Evolutionary conservation across 2,797 vertebrate species (phyloP), one percentile per base, ranked within the genome.

Genomic region (Sus cebifrons): DNA sequence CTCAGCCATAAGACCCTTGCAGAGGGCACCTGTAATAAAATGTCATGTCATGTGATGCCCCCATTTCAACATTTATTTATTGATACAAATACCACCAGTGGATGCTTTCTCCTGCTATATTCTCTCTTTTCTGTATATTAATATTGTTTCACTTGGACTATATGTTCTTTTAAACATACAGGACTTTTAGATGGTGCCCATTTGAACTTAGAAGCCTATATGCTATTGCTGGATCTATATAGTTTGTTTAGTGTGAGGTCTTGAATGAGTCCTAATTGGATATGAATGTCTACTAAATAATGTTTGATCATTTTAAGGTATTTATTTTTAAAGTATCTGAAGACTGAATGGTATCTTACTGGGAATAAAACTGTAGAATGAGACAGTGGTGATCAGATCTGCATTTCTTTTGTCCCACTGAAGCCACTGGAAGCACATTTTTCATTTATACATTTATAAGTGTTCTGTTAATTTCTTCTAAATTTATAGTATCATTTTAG

Each of bases 401-500:
- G 32, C 29, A 70, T 56, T 93, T 90, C 21, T 74, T 74, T 81
- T n/a, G 40, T 91, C 71, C 29, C 15, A 54, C 3, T 85, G 25
- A 85, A 56, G 54, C 23, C 56, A 70, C 40, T 89, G 75, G 68
- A 40, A 68, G 17, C 6, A 71, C 9, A 29, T 65, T 84, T 79
- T 71, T 96, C 17, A 86, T 54, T 77, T 89, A 27, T 7, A 58
- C 58, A 29, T 77, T 88, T 62, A 25, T 1, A 93, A 70, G 25
- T 87, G 1, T 94, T 70, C 6, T 65, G 52, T 82, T 90, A 85
- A 70, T 82, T 91, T 97, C 8, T 73, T 92, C 14, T 32, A 89
- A 78, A 88, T 86, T 88, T 95, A 71, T 0, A 91, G 58, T 56
- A 68, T 6, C 36, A 32, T n/a, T 79, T 10, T 7, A 86, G 10